These are phyloP conservation scores for Plagiodera versicolora DNA, from an alignment of 2,888 invertebrate genomes.

Conservation along the genomic window DNA sequence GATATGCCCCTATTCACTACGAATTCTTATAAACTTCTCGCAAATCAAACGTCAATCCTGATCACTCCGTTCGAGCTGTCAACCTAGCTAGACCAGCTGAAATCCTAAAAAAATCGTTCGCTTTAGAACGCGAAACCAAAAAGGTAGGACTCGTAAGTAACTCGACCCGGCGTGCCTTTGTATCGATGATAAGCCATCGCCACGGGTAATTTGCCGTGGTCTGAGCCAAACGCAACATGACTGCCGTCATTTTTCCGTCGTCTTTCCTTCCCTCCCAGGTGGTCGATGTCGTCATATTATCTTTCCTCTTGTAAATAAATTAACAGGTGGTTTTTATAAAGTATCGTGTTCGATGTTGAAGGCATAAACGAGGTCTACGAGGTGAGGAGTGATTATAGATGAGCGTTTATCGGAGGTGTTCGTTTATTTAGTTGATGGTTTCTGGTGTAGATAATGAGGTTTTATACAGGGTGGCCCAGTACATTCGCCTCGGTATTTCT, in stretches of 20 bases:
- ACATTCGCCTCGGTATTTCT: too few species aligned
- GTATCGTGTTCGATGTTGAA: constrained; percentile 32
- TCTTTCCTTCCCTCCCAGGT: constrained; percentile 41
- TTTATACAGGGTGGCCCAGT: too few species aligned
- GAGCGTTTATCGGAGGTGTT: not conserved
- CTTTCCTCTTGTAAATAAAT: constrained; percentile 40
- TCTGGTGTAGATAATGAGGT: not conserved
- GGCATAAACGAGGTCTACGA: constrained; percentile 7
- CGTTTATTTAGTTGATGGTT: not conserved
- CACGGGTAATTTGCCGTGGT: constrained; percentile 41
- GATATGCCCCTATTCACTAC: too few species aligned
- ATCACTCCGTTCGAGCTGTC: too few species aligned
- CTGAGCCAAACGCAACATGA: constrained; percentile 39
- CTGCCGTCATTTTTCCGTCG: constrained; percentile 30
- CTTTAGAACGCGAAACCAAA: not conserved
- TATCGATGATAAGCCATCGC: constrained; percentile 36
- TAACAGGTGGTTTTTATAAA: constrained; percentile 44
- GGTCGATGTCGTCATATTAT: constrained; percentile 43
- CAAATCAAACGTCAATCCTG: too few species aligned
- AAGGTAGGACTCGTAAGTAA: not conserved
- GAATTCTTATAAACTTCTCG: too few species aligned
- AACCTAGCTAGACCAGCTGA: too few species aligned
- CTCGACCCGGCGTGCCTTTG: constrained; percentile 29
- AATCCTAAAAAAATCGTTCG: not conserved
- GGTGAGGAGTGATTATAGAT: not conserved